A percentile compares a stretch with the other conserved stretches of the same genome.
Evolutionary conservation across 23 tunicate species (phyloP).

Genomic region (Clavelina lepadiformis): DNA sequence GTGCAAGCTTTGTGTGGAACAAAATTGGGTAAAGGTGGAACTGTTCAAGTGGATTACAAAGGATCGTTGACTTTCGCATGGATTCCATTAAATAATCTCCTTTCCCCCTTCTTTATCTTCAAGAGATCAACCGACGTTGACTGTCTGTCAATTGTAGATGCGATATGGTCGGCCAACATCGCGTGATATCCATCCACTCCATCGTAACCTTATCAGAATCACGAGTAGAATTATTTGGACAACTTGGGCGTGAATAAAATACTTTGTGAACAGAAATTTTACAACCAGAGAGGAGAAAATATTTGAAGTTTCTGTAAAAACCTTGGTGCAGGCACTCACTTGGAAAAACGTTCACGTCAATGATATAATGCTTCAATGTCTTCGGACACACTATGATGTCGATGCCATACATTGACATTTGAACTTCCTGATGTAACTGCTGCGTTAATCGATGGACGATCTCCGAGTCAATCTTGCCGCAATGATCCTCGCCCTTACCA

Average conservation of each 20-base stretch:
- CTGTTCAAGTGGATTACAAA: too few species aligned
- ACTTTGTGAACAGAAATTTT: neutral
- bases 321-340: conserved; percentile 22
- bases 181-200: conserved; percentile 54
- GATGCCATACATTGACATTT: conserved; percentile 78
- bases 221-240: neutral
- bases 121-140: too few species aligned
- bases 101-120: too few species aligned
- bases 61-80: too few species aligned
- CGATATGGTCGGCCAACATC: conserved; percentile 19
- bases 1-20: too few species aligned
- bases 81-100: too few species aligned
- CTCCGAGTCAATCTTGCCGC: conserved; percentile 10
- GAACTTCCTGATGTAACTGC: conserved; percentile 41
- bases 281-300: neutral
- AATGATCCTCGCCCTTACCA: conserved; percentile 14
- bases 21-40: too few species aligned
- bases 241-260: neutral
- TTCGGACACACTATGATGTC: conserved; percentile 71
- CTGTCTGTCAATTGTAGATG: too few species aligned
- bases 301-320: neutral
- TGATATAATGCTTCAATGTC: conserved; percentile 74
- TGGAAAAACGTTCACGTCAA: conserved; percentile 89
- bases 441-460: conserved; percentile 26
- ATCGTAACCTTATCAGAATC: conserved; percentile 38